These are phyloP conservation scores for Elysia chlorotica DNA, from an alignment of 1,140 invertebrate genomes.

Conservation along the genomic window DNA sequence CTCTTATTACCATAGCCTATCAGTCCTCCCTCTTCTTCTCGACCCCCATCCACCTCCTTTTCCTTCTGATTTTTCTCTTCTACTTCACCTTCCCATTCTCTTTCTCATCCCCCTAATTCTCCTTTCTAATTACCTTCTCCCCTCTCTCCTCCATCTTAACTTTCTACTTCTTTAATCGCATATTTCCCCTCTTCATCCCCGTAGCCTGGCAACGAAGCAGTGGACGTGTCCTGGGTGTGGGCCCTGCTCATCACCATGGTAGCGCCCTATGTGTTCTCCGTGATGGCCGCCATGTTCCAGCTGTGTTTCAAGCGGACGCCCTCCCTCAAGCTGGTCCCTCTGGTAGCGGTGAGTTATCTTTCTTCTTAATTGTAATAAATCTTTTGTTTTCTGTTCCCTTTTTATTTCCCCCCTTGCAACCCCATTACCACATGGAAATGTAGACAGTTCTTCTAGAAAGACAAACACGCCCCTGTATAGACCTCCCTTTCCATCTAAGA, in stretches of 20 bases:
- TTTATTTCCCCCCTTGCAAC: too few relatives aligned
- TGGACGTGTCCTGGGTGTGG: slow-evolving; percentile 37
- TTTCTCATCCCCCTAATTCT: not conserved
- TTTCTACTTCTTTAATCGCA: not conserved
- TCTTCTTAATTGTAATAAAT: not conserved
- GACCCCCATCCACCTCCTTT: too few relatives aligned
- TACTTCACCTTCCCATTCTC: not conserved
- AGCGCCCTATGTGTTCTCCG: slow-evolving; percentile 30
- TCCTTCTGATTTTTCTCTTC: too few relatives aligned
- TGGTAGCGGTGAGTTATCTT: not conserved
- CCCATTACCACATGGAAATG: too few relatives aligned
- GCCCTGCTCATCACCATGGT: slow-evolving; percentile 30
- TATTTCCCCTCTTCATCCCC: not conserved
- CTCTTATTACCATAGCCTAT: too few relatives aligned
- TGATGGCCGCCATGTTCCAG: slow-evolving; percentile 1
- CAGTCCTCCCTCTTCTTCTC: too few relatives aligned
- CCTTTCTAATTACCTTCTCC: not conserved
- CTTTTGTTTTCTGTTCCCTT: not conserved
- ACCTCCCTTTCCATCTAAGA: too few relatives aligned
- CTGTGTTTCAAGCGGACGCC: not conserved
- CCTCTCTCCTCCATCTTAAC: not conserved
- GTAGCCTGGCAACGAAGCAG: not conserved
- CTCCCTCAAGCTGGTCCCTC: not conserved
- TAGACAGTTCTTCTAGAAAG: too few relatives aligned
- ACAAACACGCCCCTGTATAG: too few relatives aligned